Percentiles rank a stretch among this genome's conserved stretches.
phyloP scores from a whole-genome alignment of 2,797 vertebrate genomes.

The Gambelia wislizenii region DNA sequence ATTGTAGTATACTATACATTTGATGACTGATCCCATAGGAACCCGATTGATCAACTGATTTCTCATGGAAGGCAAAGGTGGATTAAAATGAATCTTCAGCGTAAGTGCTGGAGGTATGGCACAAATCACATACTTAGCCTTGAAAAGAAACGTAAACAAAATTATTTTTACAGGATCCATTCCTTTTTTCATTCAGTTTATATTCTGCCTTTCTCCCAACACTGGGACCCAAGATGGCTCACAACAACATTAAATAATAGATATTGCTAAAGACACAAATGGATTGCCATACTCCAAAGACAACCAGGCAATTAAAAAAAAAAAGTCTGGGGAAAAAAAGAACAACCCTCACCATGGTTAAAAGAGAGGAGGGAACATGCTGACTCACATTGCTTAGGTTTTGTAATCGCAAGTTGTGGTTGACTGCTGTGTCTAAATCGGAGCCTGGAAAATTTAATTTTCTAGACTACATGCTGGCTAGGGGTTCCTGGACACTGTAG shows the following conservation, averaged over 20 bases:
- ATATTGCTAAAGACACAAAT: no score
- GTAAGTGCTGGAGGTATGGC: slow-evolving; percentile 89
- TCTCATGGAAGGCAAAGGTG: slow-evolving; percentile 91
- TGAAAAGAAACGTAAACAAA: slow-evolving; percentile 63
- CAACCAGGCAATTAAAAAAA: no score
- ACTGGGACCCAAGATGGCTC: no score
- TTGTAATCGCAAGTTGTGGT: background rate
- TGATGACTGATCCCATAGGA: slow-evolving; percentile 97
- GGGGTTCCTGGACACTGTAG: background rate
- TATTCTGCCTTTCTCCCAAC: no score
- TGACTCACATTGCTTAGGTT: no score
- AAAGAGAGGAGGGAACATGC: no score
- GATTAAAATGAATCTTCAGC: slow-evolving; percentile 94
- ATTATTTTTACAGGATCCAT: background rate
- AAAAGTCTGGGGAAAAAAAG: no score
- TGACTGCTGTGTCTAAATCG: background rate
- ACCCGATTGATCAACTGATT: slow-evolving; percentile 94
- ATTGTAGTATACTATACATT: slow-evolving; percentile 97
- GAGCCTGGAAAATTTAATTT: background rate
- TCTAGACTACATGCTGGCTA: background rate
- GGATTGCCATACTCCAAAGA: no score
- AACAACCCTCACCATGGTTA: no score
- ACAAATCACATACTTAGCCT: slow-evolving; percentile 91
- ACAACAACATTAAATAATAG: no score
- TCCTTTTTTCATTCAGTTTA: no score